A percentile compares a stretch with the other conserved stretches of the same genome.
Evolutionary conservation across 2,797 vertebrate genomes (phyloP).

Genomic region (Myripristis murdjan): DNA sequence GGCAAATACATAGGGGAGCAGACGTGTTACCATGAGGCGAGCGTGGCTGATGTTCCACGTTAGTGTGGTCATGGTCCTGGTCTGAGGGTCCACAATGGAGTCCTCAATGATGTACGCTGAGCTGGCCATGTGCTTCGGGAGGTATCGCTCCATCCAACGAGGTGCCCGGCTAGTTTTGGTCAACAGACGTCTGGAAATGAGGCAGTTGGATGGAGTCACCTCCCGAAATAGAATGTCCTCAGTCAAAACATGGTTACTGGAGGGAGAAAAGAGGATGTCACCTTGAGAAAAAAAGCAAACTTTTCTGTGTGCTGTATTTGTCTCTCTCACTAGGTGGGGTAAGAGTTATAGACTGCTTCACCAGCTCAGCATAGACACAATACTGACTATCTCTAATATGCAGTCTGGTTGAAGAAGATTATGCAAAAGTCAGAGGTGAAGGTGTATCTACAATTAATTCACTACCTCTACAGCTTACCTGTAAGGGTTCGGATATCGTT

Average conservation of each 20-base stretch:
- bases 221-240: conserved; percentile 97
- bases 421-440: conserved; percentile 7
- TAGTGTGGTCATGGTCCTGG: conserved; percentile 94
- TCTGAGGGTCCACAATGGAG: conserved; percentile 94
- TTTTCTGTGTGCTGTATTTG: neutral
- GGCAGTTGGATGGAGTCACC: conserved; percentile 93
- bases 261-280: neutral
- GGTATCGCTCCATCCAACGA: conserved; percentile 94
- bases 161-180: conserved; percentile 97
- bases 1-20: neutral
- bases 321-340: neutral
- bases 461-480: conserved; percentile 87
- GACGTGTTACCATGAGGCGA: conserved; percentile 90
- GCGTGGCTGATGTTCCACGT: conserved; percentile 98
- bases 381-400: neutral
- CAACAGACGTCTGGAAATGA: conserved; percentile 94
- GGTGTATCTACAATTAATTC: neutral
- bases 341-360: neutral
- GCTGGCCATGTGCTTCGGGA: conserved; percentile 93
- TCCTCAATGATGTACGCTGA: conserved; percentile 97
- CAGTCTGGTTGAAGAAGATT: neutral
- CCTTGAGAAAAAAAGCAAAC: neutral
- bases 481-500: conserved; percentile 96
- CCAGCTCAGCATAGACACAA: neutral
- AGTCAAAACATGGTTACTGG: conserved; percentile 96